Conservation (phyloP, 2,113 vertebrate genomes). For the Esox niger region DNA sequence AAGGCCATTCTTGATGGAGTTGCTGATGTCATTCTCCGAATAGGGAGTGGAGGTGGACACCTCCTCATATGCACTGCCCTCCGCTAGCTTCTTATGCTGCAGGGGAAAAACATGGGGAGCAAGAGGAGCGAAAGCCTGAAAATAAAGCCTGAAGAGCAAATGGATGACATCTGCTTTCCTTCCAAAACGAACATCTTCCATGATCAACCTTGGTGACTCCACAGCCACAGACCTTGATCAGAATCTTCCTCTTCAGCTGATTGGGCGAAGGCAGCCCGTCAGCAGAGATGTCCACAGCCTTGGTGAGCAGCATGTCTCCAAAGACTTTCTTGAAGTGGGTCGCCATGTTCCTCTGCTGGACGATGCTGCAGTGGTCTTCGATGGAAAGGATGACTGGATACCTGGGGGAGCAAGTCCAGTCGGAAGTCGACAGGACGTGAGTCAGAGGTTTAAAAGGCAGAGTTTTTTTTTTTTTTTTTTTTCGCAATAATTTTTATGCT, state of each 20-base stretch:
- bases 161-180: too few species aligned
- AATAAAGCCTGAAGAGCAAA: too few species aligned
- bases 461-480: too few species aligned
- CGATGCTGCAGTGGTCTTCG: conserved; percentile 98
- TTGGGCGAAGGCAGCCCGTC: conserved; percentile 94
- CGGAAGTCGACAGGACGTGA: background rate
- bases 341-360: conserved; percentile 98
- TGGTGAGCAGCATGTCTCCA: conserved; percentile 93
- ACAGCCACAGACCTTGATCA: conserved; percentile 85
- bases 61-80: conserved; percentile 95
- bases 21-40: conserved; percentile 97
- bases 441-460: too few species aligned
- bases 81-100: conserved; percentile 97
- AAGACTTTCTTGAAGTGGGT: conserved; percentile 92
- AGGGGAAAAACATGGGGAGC: conserved; percentile 1
- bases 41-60: conserved; percentile 88
- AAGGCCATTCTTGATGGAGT: conserved; percentile 98
- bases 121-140: too few species aligned
- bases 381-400: conserved; percentile 95
- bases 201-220: background rate
- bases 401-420: conserved; percentile 55
- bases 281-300: conserved; percentile 90
- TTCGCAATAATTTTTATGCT: too few species aligned
- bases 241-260: conserved; percentile 95
- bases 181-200: background rate